Evolutionary conservation across 1,140 invertebrate species (phyloP), one percentile per base, ranked within the genome.

Genomic region (Bombus picipes): DNA sequence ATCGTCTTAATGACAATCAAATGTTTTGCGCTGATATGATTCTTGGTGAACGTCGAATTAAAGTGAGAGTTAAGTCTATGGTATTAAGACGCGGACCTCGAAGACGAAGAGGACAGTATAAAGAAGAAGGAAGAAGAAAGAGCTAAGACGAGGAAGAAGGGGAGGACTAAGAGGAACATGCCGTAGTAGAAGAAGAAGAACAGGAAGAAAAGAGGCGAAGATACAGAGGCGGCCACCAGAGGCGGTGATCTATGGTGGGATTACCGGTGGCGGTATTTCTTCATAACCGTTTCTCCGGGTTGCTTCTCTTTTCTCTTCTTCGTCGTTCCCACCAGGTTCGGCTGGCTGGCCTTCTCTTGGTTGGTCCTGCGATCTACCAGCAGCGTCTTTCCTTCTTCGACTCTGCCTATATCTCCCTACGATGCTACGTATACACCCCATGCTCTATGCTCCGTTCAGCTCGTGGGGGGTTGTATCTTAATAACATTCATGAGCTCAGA

Each of bases 401-500:
- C 81, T 90, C 83, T 88, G 81, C 81, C 87, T 91, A 90, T 90
- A 88, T 90, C 89, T 91, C 83, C 81, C 89, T 87, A 72, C 89
- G 87, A 72, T 71, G 81, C 84, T 85, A 81, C 89, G 81, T 90
- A 82, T 83, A 86, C 84, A 86, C 89, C 87, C 87, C 70, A 74
- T 71, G 81, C 84, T 66, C 89, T 81, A 68, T 77, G 87, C 82
- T 72, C 88, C 91, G 88, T 75, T 90, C 91, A 92, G 88, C 93
- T 92, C 92, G 93, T 89, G 93, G 92, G 94, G 93, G 94, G 93
- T 95, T 95, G 95, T 95, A 95, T 95, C 95, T 95, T 95, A 95
- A 95, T 95, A 95, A 95, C 95, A 95, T 95, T 95, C 95, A 95
- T 95, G 95, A 95, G 95, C 94, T 95, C 93, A 95, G 95, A 95